These are phyloP conservation scores for Apodemia mormo DNA, from an alignment of 2,888 invertebrate species.

Conservation along the genomic window DNA sequence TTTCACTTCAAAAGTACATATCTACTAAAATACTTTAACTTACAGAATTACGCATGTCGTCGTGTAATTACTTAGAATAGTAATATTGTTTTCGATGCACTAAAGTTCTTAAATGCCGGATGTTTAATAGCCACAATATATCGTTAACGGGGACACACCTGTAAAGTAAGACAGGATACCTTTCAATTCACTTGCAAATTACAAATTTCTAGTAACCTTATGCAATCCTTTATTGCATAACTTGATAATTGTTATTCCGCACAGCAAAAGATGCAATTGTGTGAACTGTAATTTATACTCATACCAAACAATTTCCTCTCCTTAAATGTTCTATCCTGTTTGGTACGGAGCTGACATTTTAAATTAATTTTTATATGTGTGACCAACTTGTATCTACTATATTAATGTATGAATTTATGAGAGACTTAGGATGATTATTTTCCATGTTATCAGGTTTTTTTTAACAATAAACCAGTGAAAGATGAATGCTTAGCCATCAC, in stretches of 20 bases:
- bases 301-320: constrained; percentile 30
- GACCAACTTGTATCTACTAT: not conserved
- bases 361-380: constrained; percentile 18
- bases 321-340: constrained; percentile 34
- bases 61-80: not conserved
- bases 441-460: too few relatives aligned
- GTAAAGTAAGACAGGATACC: constrained; percentile 2
- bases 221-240: not conserved
- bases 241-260: constrained; percentile 24
- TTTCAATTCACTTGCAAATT: constrained; percentile 6
- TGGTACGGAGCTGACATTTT: constrained; percentile 28
- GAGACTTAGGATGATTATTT: too few relatives aligned
- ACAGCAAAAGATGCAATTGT: constrained; percentile 32
- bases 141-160: not conserved
- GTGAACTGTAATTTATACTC: constrained; percentile 22
- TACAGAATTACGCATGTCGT: not conserved
- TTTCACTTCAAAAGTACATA: too few relatives aligned
- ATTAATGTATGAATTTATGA: too few relatives aligned
- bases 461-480: too few relatives aligned
- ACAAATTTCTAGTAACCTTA: constrained; percentile 1
- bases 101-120: not conserved
- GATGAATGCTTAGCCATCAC: too few relatives aligned
- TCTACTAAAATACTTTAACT: too few relatives aligned
- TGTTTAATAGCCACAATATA: not conserved
- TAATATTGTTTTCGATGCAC: not conserved